Evolutionary conservation across 1,140 invertebrate species (phyloP).

Genomic region (Babylonia areolata): DNA sequence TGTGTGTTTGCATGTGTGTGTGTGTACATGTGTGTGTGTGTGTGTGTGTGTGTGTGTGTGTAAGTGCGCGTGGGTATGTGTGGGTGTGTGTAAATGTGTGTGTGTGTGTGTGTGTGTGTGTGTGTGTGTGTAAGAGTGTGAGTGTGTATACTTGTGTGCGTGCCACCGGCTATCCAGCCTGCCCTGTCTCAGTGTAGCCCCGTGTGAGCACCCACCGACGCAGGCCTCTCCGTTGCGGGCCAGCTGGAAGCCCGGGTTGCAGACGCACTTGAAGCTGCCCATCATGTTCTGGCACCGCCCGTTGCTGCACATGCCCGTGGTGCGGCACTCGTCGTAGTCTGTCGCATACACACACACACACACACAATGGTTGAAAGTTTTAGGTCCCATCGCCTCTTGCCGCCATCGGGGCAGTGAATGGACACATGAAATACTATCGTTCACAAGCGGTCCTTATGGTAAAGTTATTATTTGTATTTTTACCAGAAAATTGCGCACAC

Average conservation of each 20-base stretch:
- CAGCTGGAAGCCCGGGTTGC: slow-evolving; percentile 61
- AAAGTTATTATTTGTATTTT: too few relatives aligned
- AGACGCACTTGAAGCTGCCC: slow-evolving; percentile 74
- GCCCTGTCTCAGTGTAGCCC: too few relatives aligned
- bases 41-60: neutral
- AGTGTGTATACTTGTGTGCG: neutral
- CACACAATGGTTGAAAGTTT: too few relatives aligned
- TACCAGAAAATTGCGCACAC: too few relatives aligned
- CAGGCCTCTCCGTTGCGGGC: slow-evolving; percentile 34
- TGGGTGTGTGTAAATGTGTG: neutral
- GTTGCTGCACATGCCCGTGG: slow-evolving; percentile 81
- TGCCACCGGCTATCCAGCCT: slow-evolving; percentile 37
- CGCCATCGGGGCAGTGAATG: too few relatives aligned
- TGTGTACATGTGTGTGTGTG: neutral
- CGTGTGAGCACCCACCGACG: too few relatives aligned
- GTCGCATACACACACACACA: too few relatives aligned
- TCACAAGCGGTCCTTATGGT: neutral
- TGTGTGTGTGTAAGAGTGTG: neutral
- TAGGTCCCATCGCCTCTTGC: too few relatives aligned
- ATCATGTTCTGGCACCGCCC: slow-evolving; percentile 73
- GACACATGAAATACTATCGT: neutral
- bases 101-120: neutral
- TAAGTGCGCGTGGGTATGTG: neutral
- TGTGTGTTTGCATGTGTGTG: neutral
- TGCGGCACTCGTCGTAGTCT: slow-evolving; percentile 93